phyloP scores from a whole-genome alignment of 2,888 invertebrate species.

The Rhyacophila evoluta region DNA sequence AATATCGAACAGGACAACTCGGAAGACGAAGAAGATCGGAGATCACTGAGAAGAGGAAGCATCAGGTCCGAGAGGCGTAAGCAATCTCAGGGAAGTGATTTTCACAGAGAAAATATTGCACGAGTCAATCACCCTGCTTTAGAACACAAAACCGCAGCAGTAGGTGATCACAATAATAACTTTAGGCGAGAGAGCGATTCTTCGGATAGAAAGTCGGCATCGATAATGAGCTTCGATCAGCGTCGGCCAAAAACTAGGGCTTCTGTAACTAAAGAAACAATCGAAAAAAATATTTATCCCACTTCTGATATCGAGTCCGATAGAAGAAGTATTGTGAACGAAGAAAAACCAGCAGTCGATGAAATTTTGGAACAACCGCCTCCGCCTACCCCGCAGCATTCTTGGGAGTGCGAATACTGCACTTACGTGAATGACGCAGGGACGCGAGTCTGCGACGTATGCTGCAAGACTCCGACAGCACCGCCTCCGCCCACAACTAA shows the following conservation, averaged over 20 bases:
- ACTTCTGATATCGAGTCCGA: conserved; percentile 54
- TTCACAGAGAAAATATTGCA: conserved; percentile 55
- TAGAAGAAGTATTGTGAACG: conserved; percentile 52
- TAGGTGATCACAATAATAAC: conserved; percentile 56
- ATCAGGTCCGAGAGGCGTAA: conserved; percentile 48
- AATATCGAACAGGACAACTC: conserved; percentile 63
- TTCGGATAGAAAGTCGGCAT: conserved; percentile 46
- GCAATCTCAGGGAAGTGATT: conserved; percentile 55
- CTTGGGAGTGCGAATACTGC: conserved; percentile 92
- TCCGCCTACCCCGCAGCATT: conserved; percentile 69
- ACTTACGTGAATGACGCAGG: conserved; percentile 88
- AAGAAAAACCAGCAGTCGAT: conserved; percentile 53
- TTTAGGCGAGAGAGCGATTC: conserved; percentile 42
- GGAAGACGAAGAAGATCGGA: conserved; percentile 62
- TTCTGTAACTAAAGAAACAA: conserved; percentile 42
- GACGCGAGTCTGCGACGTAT: conserved; percentile 84
- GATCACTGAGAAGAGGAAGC: conserved; percentile 53
- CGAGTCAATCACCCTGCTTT: conserved; percentile 38
- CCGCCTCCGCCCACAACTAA: conserved; percentile 58
- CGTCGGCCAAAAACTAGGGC: conserved; percentile 38
- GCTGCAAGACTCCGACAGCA: conserved; percentile 83
- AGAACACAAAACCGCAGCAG: conserved; percentile 60
- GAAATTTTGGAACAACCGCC: conserved; percentile 63
- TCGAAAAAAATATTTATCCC: conserved; percentile 6
- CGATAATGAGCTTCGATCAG: background rate